Base-by-base conservation (phyloP, 2,797 vertebrate genomes). In the Gambusia yucatana region DNA sequence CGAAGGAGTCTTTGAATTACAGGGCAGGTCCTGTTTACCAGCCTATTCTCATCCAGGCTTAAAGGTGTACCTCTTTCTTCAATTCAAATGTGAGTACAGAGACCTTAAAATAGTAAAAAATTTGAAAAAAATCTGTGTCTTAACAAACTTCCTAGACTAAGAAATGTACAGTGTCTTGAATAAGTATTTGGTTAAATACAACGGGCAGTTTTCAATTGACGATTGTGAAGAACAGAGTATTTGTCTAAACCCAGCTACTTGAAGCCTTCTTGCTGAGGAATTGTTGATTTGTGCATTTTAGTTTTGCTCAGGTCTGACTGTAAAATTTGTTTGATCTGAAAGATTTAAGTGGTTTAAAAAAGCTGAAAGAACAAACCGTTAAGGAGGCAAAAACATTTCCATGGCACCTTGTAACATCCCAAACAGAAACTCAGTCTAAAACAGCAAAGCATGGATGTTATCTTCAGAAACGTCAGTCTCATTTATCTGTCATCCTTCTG, bases 401-500 rank as follows among this genome's bases (percentile, higher is more conserved):
- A 46, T 70, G 41, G 67, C 67, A 44, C 25, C 73, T 48, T 43
- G 39, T 71, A 69, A 33, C 43, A 77, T 55, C 67, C 63, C 82
- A 84, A 77, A 84, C 57, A 72, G 33, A 2, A 44, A 74, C 78
- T 67, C 72, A 70, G 82, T 78, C 47, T 72, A 84, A 82, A 80
- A 47, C 44, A 2, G 69, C 17, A 3, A 72, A 47, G 75, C 75
- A 39, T 16, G 55, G 79, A 89, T 90, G 88, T 75, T 84, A 92
- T 93, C 89, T 90, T 88, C 87, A 92, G 89, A 87, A 91, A 89
- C 77, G 8, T 55, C 82, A 25, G 84, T 74, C 85, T 93, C 83
- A 90, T 94, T 89, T 90, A 87, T 91, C 93, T 90, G 89, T 94
- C 91, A 91, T 89, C 88, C 82, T 82, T 84, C 39, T 63, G 46